Percentiles rank a stretch among this genome's conserved stretches.
These are phyloP conservation scores for Triplophysa siluroides DNA, from an alignment of 2,113 vertebrate species.

Conservation along the genomic window DNA sequence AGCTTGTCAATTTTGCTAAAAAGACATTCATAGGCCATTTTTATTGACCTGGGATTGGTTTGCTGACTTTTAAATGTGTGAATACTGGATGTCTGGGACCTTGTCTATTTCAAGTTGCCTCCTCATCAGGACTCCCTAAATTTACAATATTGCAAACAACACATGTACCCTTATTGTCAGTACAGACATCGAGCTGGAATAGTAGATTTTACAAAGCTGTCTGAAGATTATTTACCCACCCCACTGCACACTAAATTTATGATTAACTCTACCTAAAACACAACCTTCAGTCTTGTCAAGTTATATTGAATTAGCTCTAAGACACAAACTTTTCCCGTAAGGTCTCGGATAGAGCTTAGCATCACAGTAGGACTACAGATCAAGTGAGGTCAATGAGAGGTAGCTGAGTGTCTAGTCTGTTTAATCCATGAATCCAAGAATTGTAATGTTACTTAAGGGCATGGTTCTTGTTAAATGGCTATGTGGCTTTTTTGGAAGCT, in stretches of 20 bases:
- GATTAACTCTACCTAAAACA: background rate
- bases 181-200: background rate
- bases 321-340: background rate
- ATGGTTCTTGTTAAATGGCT: background rate
- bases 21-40: conserved; percentile 13
- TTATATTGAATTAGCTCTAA: background rate
- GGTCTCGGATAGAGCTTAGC: background rate
- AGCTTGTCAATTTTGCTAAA: background rate
- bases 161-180: background rate
- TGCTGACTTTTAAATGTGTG: conserved; percentile 20
- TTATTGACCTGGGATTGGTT: conserved; percentile 23
- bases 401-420: conserved; percentile 11
- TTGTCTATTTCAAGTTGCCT: conserved; percentile 42
- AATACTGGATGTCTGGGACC: conserved; percentile 43
- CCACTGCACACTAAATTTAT: background rate
- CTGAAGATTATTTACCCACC: background rate
- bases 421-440: background rate
- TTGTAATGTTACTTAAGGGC: conserved; percentile 1
- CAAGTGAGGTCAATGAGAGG: conserved; percentile 17
- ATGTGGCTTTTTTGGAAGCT: background rate
- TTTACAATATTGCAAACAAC: background rate
- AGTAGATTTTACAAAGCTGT: background rate
- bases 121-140: background rate
- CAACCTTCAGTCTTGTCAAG: background rate
- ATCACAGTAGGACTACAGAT: conserved; percentile 13